Evolutionary conservation across 2,888 invertebrate genomes (phyloP), one percentile per base, ranked within the genome.

Genomic region (Meghimatium bilineatum): DNA sequence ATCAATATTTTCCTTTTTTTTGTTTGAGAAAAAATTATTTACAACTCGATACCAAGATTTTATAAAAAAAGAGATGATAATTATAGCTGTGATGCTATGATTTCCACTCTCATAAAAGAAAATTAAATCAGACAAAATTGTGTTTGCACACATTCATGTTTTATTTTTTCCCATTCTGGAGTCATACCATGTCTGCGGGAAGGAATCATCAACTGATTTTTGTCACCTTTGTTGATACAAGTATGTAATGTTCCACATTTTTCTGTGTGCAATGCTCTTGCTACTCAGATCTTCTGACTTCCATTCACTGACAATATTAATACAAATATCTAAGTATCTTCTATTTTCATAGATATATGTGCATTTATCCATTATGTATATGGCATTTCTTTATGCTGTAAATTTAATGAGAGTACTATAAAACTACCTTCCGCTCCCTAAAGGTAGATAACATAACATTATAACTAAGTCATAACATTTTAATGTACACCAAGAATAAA

Each of bases 351-450:
- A 36, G 8, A 26, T 3, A 36, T 69, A 71, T 83, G 77, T 83
- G 77, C 83, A 77, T 71, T 44, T 71, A 77, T 71, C 17, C 77
- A 8, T 67, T 67, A 36, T 85, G 77, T 85, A 66, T 63, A 83
- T 90, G 91, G 91, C 91, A 91, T 91, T 90, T 91, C 91, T 91
- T 90, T 88, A 91, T 91, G 89, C 91, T 91, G 90, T 89, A 86
- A 85, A 87, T 87, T 89, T 78, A 66, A 20, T 36, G 5, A 60
- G 20, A 56, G 6, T 56, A 67, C 14, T 67, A 67, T 66, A 8
- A n/a, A 44, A 44, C 44, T 44, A 44, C 44, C 12, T 44, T 44
- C 44, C 44, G 12, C 44, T 44, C 44, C 5, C 44, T 44, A 44
- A 44, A 44, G 44, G 5, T 44, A 8, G 12, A 44, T 44, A 56